Evolutionary conservation across 2,113 vertebrate species (phyloP), one percentile per base, ranked within the genome.

Genomic region (Osmerus eperlanus): DNA sequence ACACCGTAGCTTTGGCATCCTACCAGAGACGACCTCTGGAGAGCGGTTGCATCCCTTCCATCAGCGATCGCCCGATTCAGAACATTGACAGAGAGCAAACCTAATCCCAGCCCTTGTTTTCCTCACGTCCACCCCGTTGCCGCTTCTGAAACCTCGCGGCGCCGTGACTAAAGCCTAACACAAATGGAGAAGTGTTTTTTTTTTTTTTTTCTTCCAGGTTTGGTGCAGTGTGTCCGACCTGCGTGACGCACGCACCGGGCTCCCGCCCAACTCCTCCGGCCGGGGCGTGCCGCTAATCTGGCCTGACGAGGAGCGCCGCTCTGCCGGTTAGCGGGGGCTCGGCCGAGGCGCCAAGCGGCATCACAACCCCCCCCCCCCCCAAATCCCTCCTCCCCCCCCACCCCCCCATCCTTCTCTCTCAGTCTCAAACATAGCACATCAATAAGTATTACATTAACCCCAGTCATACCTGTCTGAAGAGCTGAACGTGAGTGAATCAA

Each of bases 401-500:
- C 69, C n/a, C 62, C 62, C 28, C 28, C 28, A 53, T 19, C 55
- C 88, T 82, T 87, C 47, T 85, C 77, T 70, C 73, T 73, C 77
- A 55, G 59, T 74, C 76, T 70, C 75, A 66, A 68, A 81, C 60
- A 63, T 76, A 73, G 81, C 78, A 84, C 81, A 87, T 86, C 80
- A 74, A 75, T 89, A 89, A 92, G 87, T 84, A 89, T 91, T 86
- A 86, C 73, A 89, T 89, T 90, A 91, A 90, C 84, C 83, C 78
- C 47, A 47, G 80, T 75, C 75, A 71, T 78, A 81, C 78, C 84
- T 79, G 76, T 82, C 84, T 83, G 85, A 84, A 73, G 80, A 85
- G 75, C 82, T 70, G 77, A 77, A 74, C 78, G 64, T 8, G 72
- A 74, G 76, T 85, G 82, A 85, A 85, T 77, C 81, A 78, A 71